Evolutionary conservation across 2,797 vertebrate genomes (phyloP), one percentile per base, ranked within the genome.

Genomic region (Dendrocincla tyrannina): DNA sequence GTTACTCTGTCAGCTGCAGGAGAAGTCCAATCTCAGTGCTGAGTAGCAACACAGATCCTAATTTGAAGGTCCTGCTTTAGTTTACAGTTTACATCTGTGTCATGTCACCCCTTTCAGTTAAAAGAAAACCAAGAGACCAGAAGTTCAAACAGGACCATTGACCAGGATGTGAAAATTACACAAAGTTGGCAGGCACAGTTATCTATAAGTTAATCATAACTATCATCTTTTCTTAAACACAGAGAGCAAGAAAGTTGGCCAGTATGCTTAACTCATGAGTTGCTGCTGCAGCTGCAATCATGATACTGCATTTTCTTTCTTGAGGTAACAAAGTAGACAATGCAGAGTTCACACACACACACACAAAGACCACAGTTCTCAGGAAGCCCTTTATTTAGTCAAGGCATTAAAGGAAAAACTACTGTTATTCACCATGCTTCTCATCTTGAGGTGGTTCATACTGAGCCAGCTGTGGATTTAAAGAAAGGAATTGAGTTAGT

Each of bases 401-500:
- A 89, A 93, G 85, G 90, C 87, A 83, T 89, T 88, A 95, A 93
- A 91, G 79, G 68, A 97, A 93, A 92, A 96, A 95, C 84, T 95
- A 95, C 85, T 95, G 86, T 79, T 98, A 99, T 96, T 99, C 98
- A 46, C 97, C 96, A 66, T 96, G 97, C 95, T 98, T 98, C 85
- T 99, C 99, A 8, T 99, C 98, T 91, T 98, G 96, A 60, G 97
- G 94, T 25, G 98, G 97, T 97, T 99, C 99, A 87, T 98, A 98
- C 95, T 99, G 99, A 98, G 98, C 97, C 97, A 99, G 98, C 99
- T 99, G 98, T 46, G 96, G 96, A 96, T 96, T 93, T 94, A 97
- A 98, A 97, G 74, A 98, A 85, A 97, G 93, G 93, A 87, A 86
- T 75, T 87, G 4, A 33, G 78, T 97, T 96, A 97, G 95, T 75